Evolutionary conservation across 2,113 vertebrate genomes (phyloP).

Genomic region (Gambusia affinis): DNA sequence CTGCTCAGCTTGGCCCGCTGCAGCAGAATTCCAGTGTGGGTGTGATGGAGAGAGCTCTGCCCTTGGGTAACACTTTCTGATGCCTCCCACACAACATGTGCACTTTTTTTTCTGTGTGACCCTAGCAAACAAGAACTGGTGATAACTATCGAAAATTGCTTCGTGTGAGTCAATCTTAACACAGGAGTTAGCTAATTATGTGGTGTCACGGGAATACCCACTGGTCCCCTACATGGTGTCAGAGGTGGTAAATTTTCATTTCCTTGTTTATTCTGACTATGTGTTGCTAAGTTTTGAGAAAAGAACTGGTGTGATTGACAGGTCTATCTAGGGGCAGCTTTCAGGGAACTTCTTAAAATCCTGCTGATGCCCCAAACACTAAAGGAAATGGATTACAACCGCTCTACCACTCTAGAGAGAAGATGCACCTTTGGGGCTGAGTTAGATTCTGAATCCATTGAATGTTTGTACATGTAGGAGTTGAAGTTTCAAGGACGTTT

Average conservation of each 20-base stretch:
- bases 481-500: slow-evolving; percentile 32
- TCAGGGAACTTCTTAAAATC: slow-evolving; percentile 44
- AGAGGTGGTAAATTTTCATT: slow-evolving; percentile 22
- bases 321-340: neutral
- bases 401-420: slow-evolving; percentile 53
- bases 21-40: slow-evolving; percentile 65
- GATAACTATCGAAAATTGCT: slow-evolving; percentile 68
- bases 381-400: slow-evolving; percentile 65
- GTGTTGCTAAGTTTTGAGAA: slow-evolving; percentile 30
- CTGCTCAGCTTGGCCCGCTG: slow-evolving; percentile 52
- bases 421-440: slow-evolving; percentile 54
- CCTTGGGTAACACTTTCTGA: slow-evolving; percentile 62
- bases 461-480: slow-evolving; percentile 67
- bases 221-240: slow-evolving; percentile 31
- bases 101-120: slow-evolving; percentile 41
- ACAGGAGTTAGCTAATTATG: slow-evolving; percentile 74
- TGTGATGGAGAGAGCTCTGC: slow-evolving; percentile 56
- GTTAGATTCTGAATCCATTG: slow-evolving; percentile 42
- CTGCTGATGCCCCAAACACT: slow-evolving; percentile 59
- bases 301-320: slow-evolving; percentile 32
- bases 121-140: slow-evolving; percentile 73
- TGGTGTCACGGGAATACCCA: slow-evolving; percentile 65
- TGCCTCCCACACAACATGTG: slow-evolving; percentile 67
- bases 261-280: slow-evolving; percentile 35
- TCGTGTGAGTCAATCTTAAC: slow-evolving; percentile 75